These are phyloP conservation scores for Austrofundulus limnaeus DNA, from an alignment of 2,113 vertebrate genomes.

Conservation along the genomic window DNA sequence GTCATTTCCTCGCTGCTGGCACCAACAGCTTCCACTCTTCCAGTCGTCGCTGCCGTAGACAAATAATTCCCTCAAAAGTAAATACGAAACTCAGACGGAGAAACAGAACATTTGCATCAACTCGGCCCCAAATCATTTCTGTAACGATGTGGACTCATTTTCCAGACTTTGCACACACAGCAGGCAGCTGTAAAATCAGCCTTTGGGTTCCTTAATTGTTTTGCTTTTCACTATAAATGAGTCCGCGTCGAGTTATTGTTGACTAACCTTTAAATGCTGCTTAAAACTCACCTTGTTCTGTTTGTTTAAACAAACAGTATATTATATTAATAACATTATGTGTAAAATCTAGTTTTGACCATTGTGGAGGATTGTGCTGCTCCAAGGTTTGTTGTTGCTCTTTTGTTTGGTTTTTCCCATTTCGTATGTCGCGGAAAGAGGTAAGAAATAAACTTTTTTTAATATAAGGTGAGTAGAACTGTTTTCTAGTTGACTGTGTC, in stretches of 20 bases:
- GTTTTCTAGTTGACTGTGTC: no score
- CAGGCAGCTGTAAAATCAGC: not conserved
- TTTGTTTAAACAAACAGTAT: no score
- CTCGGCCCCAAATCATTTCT: slow-evolving; percentile 4
- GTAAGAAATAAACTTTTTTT: no score
- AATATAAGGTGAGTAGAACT: no score
- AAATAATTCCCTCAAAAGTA: slow-evolving; percentile 37
- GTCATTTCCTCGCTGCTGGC: slow-evolving; percentile 27
- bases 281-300: no score
- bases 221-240: not conserved
- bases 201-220: not conserved
- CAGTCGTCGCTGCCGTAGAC: slow-evolving; percentile 28
- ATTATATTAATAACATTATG: no score
- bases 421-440: no score
- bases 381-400: no score
- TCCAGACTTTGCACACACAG: slow-evolving; percentile 32
- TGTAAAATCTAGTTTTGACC: no score
- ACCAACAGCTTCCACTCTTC: slow-evolving; percentile 39
- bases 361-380: no score
- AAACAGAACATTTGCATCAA: slow-evolving; percentile 24
- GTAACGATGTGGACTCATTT: slow-evolving; percentile 22
- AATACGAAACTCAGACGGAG: slow-evolving; percentile 42
- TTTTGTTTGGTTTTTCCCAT: no score
- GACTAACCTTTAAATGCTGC: not conserved
- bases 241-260: not conserved